phyloP scores from a whole-genome alignment of 2,797 vertebrate species.

The Sebastes jordani region DNA sequence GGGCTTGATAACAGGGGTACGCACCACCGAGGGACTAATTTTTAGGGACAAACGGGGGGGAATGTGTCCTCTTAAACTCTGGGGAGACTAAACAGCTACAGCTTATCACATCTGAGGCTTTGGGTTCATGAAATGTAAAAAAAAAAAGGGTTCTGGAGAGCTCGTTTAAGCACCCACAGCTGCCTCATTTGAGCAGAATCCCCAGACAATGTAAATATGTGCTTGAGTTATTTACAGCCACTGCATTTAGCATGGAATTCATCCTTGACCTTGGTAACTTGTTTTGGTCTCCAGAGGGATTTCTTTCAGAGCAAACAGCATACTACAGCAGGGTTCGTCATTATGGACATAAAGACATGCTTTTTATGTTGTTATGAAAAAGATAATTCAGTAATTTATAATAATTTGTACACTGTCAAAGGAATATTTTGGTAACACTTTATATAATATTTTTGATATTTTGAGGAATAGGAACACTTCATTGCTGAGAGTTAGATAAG shows the following conservation, averaged over 20 bases:
- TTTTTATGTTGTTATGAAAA: neutral
- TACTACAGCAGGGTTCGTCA: neutral
- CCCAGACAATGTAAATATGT: constrained; percentile 39
- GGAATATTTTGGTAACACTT: neutral
- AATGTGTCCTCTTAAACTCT: constrained; percentile 20
- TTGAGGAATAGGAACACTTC: neutral
- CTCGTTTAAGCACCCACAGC: constrained; percentile 17
- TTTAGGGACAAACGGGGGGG: constrained; percentile 6
- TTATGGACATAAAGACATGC: neutral
- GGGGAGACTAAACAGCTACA: constrained; percentile 13
- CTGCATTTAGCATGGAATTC: constrained; percentile 25
- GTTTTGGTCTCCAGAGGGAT: constrained; percentile 13
- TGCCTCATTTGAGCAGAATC: constrained; percentile 22
- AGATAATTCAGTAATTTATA: neutral
- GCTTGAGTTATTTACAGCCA: constrained; percentile 37
- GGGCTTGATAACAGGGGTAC: constrained; percentile 1
- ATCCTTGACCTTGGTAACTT: constrained; percentile 25
- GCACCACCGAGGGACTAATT: constrained; percentile 15
- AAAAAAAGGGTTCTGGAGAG: constrained; percentile 23
- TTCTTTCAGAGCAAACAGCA: neutral
- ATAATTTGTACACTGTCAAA: neutral
- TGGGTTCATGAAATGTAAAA: constrained; percentile 20
- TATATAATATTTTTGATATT: neutral
- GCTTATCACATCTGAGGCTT: neutral
- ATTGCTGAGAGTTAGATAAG: neutral